Evolutionary conservation across 2,113 vertebrate species (phyloP).

Genomic region (Rousettus leschenaultii): DNA sequence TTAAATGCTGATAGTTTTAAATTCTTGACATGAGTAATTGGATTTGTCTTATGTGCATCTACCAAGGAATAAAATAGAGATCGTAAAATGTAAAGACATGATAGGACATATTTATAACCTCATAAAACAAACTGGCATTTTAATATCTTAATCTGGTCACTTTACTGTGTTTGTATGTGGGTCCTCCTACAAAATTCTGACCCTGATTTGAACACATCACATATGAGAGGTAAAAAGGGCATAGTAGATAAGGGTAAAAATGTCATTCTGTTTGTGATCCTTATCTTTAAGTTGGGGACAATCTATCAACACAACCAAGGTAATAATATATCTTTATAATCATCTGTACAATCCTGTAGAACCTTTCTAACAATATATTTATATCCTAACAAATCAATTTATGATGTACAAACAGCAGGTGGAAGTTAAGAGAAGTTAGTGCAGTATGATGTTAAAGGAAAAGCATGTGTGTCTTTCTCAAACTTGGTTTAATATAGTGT

Average conservation of each 20-base stretch:
- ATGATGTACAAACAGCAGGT: not conserved
- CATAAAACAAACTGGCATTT: conserved; percentile 81
- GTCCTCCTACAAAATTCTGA: conserved; percentile 54
- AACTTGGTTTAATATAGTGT: not conserved
- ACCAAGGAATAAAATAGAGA: conserved; percentile 79
- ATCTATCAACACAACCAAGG: not conserved
- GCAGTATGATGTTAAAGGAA: not conserved
- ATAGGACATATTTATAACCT: conserved; percentile 80
- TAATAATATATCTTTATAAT: not conserved
- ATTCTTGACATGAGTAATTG: conserved; percentile 81
- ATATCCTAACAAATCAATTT: not conserved
- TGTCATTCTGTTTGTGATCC: conserved; percentile 22
- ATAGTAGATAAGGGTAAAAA: not conserved
- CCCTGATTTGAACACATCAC: conserved; percentile 44
- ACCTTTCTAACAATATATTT: not conserved
- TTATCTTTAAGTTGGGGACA: not conserved
- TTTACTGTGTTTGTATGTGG: conserved; percentile 64
- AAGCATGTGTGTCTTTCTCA: not conserved
- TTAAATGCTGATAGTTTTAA: conserved; percentile 77
- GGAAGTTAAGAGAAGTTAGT: not conserved
- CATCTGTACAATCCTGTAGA: not conserved
- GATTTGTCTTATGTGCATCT: conserved; percentile 79
- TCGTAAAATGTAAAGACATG: conserved; percentile 82
- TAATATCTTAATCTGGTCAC: conserved; percentile 75
- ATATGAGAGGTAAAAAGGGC: conserved; percentile 34